Evolutionary conservation across 2,888 invertebrate species (phyloP).

Genomic region (Luperina testacea): DNA sequence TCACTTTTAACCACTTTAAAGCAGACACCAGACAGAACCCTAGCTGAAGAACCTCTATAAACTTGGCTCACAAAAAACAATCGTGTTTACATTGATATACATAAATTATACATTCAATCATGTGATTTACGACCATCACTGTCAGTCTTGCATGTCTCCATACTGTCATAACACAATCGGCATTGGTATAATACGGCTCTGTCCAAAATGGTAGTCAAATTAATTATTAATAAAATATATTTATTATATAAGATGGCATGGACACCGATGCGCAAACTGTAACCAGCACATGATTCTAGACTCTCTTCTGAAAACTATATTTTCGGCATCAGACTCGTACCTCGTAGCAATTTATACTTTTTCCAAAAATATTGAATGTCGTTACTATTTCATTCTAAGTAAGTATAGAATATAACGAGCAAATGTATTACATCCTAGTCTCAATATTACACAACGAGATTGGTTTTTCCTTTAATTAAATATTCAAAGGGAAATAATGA

Average conservation of each 20-base stretch:
- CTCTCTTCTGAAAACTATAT: too few species aligned
- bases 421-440: background rate
- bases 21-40: slow-evolving; percentile 40
- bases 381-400: background rate
- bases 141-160: slow-evolving; percentile 25
- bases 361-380: background rate
- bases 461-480: background rate
- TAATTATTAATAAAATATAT: background rate
- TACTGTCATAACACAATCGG: slow-evolving; percentile 19
- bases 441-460: background rate
- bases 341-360: background rate
- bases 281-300: too few species aligned
- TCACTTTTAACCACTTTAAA: background rate
- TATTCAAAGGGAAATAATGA: slow-evolving; percentile 8
- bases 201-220: background rate
- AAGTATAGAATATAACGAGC: background rate
- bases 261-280: background rate
- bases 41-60: background rate
- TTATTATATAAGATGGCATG: background rate
- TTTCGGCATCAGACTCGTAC: background rate
- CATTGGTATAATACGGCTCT: background rate
- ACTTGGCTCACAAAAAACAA: slow-evolving; percentile 22
- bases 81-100: slow-evolving; percentile 30
- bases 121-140: slow-evolving; percentile 19
- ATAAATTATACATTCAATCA: slow-evolving; percentile 25